Conservation (phyloP, 1,140 invertebrate species). For the Rhopalosiphum maidis region DNA sequence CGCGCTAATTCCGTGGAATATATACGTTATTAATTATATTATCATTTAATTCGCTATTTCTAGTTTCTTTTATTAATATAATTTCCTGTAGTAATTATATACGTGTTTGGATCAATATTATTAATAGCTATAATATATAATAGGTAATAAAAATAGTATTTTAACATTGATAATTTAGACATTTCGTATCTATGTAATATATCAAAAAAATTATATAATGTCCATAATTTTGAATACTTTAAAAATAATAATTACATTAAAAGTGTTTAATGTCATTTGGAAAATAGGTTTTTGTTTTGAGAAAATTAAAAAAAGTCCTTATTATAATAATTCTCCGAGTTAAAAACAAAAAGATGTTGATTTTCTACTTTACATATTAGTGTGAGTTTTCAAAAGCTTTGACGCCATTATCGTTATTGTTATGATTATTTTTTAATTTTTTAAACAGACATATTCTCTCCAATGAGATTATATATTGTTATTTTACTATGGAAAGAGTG, state of each 20-base stretch:
- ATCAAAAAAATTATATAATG: background rate
- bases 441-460: background rate
- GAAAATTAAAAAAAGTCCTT: background rate
- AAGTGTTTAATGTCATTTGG: background rate
- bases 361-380: background rate
- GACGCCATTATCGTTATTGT: background rate
- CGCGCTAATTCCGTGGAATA: background rate
- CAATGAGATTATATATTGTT: background rate
- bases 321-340: background rate
- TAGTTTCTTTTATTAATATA: background rate
- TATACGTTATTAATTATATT: background rate
- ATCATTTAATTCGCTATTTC: background rate
- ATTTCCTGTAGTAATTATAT: background rate
- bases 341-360: background rate
- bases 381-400: background rate
- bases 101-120: background rate
- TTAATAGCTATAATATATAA: background rate
- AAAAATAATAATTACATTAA: constrained; percentile 9
- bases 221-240: background rate
- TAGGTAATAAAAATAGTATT: background rate
- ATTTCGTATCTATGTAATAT: background rate
- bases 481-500: background rate
- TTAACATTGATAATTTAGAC: background rate
- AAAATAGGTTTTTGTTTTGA: background rate
- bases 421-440: background rate